These are phyloP conservation scores for Erebia aethiops DNA, from an alignment of 2,888 invertebrate genomes.

Conservation along the genomic window DNA sequence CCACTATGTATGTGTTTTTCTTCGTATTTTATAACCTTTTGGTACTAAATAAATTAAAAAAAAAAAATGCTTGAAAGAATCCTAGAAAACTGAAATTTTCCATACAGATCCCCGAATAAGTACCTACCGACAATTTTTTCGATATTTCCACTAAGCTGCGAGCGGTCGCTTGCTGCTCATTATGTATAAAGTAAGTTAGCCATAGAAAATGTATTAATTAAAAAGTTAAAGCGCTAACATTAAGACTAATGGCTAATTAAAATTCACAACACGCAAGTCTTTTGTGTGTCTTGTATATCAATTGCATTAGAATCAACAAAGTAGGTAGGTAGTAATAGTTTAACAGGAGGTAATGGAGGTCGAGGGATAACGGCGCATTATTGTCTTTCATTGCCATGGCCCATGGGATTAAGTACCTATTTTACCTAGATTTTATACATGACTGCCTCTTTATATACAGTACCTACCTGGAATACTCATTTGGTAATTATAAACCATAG, in stretches of 20 bases:
- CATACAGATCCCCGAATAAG: no score
- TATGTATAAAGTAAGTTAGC: no score
- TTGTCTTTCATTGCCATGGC: slow-evolving; percentile 22
- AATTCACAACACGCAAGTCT: slow-evolving; percentile 22
- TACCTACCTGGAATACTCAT: background rate
- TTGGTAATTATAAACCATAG: no score
- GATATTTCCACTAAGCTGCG: no score
- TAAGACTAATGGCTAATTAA: slow-evolving; percentile 15
- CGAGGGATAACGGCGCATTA: slow-evolving; percentile 30
- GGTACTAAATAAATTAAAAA: no score
- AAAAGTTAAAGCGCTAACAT: background rate
- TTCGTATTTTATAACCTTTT: no score
- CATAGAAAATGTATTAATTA: no score
- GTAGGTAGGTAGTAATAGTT: slow-evolving; percentile 4
- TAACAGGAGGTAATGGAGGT: slow-evolving; percentile 20
- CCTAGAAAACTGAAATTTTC: no score
- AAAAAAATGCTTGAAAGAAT: no score
- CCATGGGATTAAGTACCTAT: background rate
- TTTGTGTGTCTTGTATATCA: slow-evolving; percentile 14
- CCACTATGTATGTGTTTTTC: no score
- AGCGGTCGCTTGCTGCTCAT: no score
- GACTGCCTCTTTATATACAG: background rate
- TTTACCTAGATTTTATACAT: background rate
- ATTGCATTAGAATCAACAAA: background rate
- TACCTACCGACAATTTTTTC: no score